phyloP scores from a whole-genome alignment of 1,140 invertebrate genomes.

The Solen grandis region DNA sequence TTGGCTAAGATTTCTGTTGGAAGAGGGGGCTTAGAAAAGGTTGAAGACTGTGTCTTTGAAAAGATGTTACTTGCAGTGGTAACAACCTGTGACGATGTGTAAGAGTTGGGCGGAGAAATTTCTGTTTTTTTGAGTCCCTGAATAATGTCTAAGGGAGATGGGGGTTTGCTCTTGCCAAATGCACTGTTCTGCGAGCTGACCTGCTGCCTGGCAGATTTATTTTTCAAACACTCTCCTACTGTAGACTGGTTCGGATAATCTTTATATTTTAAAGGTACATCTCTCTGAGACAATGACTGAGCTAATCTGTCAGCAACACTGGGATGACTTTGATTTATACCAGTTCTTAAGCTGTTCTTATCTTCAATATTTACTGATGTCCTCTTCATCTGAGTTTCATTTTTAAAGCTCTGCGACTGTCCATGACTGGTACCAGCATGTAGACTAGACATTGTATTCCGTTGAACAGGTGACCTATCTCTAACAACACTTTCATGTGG shows the following conservation, averaged over 20 bases:
- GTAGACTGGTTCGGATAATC: slow-evolving; percentile 37
- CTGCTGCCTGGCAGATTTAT: background rate
- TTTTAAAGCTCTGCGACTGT: background rate
- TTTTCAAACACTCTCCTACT: slow-evolving; percentile 1
- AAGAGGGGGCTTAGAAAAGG: no score
- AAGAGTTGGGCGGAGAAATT: slow-evolving; percentile 7
- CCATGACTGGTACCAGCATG: no score
- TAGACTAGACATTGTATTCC: no score
- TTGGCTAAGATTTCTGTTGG: background rate
- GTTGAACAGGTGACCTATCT: no score
- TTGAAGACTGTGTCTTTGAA: no score
- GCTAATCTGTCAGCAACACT: background rate
- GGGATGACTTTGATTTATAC: background rate
- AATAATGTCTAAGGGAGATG: slow-evolving; percentile 43
- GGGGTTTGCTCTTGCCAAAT: slow-evolving; percentile 27
- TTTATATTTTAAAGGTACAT: slow-evolving; percentile 45
- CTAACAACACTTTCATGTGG: no score
- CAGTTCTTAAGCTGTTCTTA: background rate
- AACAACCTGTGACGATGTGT: background rate
- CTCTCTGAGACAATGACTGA: background rate
- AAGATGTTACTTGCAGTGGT: background rate
- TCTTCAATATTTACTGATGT: background rate
- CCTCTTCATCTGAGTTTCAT: background rate
- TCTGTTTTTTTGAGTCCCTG: slow-evolving; percentile 31
- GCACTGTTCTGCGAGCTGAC: background rate